Base-by-base conservation (phyloP, 2,888 invertebrate species). In the Allacma fusca region DNA sequence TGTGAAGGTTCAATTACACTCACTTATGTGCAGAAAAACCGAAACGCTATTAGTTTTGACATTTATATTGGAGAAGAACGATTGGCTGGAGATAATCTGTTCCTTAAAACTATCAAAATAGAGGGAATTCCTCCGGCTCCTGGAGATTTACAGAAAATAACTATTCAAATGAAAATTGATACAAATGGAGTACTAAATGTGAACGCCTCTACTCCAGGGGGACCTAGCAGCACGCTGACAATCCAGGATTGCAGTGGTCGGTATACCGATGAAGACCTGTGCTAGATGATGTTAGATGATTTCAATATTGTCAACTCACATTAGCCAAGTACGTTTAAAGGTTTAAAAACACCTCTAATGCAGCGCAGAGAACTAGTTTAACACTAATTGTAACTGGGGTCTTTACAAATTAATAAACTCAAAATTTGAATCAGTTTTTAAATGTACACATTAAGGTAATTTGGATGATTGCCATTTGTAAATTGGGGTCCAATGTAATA, bases 131-230 rank as follows among this genome's bases (percentile, higher is more conserved):
- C 79, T 5, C 67, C 75, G 23, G 65, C 28, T 40, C 40, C 40
- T 9, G 40, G 71, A 79, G 29, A 28, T 1, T 1, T 19, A 77
- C 1, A 62, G 70, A 2, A 68, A 77, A 4, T 67, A 40, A 16
- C 75, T 79, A 75, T n/a, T n/a, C n/a, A n/a, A n/a, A n/a, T n/a
- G n/a, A n/a, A n/a, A 19, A 43, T 79, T 0, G 64, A 75, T 71
- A 19, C 12, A 9, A 67, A 19, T 67, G 67, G 67, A 29, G 29
- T 67, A n/a, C 19, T 67, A 26, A 29, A 67, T 29, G 67, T 67
- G 9, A 67, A 26, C 1, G 67, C 29, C n/a, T 26, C 19, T 19
- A 12, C 29, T 2, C 9, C 28, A 12, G 19, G 4, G 9, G 29
- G 29, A 13, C 5, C 12, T 4, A 67, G 67, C 4, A 5, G 29